Base-by-base conservation (phyloP, 2,113 vertebrate genomes). In the Ibidorhyncha struthersii region DNA sequence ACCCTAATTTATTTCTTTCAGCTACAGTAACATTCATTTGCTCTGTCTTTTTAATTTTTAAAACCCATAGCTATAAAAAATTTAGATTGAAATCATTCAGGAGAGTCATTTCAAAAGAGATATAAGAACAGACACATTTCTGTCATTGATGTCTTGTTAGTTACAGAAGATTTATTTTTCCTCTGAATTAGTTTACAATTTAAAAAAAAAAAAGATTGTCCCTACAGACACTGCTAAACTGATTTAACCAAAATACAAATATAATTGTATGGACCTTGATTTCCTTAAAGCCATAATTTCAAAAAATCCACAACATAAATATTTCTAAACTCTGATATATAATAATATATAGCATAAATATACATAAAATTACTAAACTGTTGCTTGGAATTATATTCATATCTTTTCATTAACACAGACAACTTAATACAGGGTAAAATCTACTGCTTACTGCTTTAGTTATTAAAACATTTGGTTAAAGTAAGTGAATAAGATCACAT, bases 21-120 rank as follows among this genome's bases (percentile, higher is more conserved):
- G 82, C 79, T 87, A 86, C n/a, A 74, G 56, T 38, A 93, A 88
- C 9, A 16, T 94, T 92, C 0, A 67, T 82, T 85, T 93, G 82
- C 65, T 50, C 26, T 10, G 6, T 87, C 40, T 73, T 65, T 90
- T 95, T 91, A 74, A 96, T 92, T 97, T 97, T 98, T 96, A 95
- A 97, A 96, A 79, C 49, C 82, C 62, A 96, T 9, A 86, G 70
- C 85, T 94, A 96, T 96, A 96, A 96, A 97, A 97, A 89, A 90
- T 74, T 94, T 78, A 91, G 87, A 86, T 30, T 72, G 21, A 95
- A 97, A 86, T 83, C 17, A 95, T 92, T 96, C 95, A 95, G 86
- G 63, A 96, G 71, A 92, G 80, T 94, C 5, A 92, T 95, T 94
- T 88, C 78, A 94, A 93, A 95, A 94, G 85, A 92, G 79, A 77